phyloP scores from a whole-genome alignment of 2,797 vertebrate genomes.

The Antrozous pallidus region DNA sequence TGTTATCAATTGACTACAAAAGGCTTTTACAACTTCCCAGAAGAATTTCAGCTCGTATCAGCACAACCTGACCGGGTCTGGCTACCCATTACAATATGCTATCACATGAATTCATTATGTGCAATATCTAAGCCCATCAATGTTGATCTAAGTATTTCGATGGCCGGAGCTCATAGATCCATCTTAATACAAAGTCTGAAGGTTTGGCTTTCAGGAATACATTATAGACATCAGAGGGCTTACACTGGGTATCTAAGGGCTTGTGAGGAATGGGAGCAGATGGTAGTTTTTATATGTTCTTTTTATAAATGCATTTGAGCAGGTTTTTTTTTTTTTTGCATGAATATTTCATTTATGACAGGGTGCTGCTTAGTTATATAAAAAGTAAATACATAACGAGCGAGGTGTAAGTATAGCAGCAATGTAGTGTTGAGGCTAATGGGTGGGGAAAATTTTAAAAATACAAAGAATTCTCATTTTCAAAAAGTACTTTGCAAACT shows the following conservation, averaged over 20 bases:
- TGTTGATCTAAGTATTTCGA: conserved; percentile 59
- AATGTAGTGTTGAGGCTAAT: conserved; percentile 60
- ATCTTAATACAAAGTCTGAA: conserved; percentile 74
- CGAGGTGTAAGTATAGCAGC: conserved; percentile 64
- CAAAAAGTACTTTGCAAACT: conserved; percentile 71
- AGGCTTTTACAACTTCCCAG: conserved; percentile 75
- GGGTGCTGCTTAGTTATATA: conserved; percentile 76
- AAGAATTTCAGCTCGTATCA: conserved; percentile 70
- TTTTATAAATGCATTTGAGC: conserved; percentile 76
- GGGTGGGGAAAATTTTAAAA: conserved; percentile 71
- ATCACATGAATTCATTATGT: conserved; percentile 67
- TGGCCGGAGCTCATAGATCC: conserved; percentile 58
- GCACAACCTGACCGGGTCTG: conserved; percentile 10
- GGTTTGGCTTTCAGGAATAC: conserved; percentile 70
- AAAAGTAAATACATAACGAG: conserved; percentile 75
- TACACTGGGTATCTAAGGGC: conserved; percentile 78
- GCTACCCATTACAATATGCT: conserved; percentile 49
- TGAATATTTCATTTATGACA: conserved; percentile 79
- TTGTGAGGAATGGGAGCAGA: conserved; percentile 75
- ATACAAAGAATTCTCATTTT: conserved; percentile 73
- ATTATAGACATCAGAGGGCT: conserved; percentile 76
- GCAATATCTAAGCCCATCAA: conserved; percentile 44
- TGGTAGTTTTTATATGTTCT: conserved; percentile 78
- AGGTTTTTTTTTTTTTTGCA: conserved; percentile 76
- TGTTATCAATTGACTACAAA: conserved; percentile 71